Evolutionary conservation across 2,797 vertebrate genomes (phyloP).

Genomic region (Myotis planiceps): DNA sequence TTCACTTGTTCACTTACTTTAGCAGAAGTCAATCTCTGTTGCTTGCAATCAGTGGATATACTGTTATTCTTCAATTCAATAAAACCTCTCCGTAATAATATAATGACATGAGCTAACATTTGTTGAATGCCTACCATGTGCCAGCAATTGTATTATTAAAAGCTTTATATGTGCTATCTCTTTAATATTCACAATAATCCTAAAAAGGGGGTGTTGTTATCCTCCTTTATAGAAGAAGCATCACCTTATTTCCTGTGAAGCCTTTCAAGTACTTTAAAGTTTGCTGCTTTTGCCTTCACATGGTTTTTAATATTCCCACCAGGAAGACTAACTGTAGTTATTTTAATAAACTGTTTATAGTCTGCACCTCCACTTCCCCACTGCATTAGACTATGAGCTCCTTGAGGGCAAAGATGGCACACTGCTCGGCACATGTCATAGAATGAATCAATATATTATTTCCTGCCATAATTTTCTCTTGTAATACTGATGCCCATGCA

Average conservation of each 20-base stretch:
- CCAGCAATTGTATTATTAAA: constrained; percentile 18
- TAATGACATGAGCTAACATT: neutral
- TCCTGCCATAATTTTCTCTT: neutral
- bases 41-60: neutral
- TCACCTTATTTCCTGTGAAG: constrained; percentile 28
- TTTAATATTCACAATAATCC: constrained; percentile 29
- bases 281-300: neutral
- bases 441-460: neutral
- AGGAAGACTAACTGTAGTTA: constrained; percentile 32
- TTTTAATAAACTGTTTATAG: constrained; percentile 32
- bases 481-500: neutral
- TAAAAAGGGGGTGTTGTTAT: neutral
- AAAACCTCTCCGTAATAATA: constrained; percentile 5
- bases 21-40: neutral
- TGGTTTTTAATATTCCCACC: constrained; percentile 17
- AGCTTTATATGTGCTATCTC: neutral
- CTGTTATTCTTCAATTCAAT: neutral
- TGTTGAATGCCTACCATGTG: neutral
- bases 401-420: neutral
- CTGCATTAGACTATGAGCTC: neutral
- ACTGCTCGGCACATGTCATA: neutral
- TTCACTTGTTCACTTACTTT: neutral
- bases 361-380: neutral
- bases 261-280: neutral
- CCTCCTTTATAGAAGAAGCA: neutral